phyloP scores from a whole-genome alignment of 2,113 vertebrate genomes.

The Helogale parvula region DNA sequence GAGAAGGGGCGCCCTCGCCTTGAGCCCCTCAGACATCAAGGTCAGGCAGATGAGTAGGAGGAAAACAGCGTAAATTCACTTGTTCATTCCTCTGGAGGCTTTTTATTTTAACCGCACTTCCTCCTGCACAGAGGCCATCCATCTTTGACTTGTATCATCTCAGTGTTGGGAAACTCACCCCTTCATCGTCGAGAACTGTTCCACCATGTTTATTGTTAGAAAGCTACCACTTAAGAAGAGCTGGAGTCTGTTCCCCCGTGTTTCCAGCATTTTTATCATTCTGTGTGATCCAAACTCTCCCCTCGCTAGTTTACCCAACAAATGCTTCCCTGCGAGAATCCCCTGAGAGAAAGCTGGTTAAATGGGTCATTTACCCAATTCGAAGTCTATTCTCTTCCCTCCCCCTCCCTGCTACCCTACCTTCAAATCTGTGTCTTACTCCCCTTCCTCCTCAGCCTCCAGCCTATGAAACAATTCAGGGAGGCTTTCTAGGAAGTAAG shows the following conservation, averaged over 20 bases:
- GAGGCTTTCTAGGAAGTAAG: neutral
- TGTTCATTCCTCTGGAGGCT: neutral
- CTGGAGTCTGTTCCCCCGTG: neutral
- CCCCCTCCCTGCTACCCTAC: neutral
- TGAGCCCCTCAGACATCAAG: neutral
- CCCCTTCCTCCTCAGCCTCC: neutral
- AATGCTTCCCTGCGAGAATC: slow-evolving; percentile 20
- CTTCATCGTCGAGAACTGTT: neutral
- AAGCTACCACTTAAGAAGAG: neutral
- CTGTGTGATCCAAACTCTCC: neutral
- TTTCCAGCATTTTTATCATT: neutral
- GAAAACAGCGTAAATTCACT: neutral
- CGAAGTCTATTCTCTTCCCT: neutral
- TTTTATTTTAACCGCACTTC: neutral
- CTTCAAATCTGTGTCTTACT: neutral
- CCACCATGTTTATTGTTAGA: neutral
- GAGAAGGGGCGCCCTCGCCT: neutral
- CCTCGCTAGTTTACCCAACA: neutral
- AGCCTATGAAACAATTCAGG: neutral
- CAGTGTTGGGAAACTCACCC: neutral
- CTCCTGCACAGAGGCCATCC: neutral
- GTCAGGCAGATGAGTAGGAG: neutral
- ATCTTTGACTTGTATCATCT: neutral
- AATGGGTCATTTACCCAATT: neutral
- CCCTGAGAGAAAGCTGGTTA: neutral